Base-by-base conservation (phyloP, 2,888 invertebrate genomes). In the Tethea ocularis region DNA sequence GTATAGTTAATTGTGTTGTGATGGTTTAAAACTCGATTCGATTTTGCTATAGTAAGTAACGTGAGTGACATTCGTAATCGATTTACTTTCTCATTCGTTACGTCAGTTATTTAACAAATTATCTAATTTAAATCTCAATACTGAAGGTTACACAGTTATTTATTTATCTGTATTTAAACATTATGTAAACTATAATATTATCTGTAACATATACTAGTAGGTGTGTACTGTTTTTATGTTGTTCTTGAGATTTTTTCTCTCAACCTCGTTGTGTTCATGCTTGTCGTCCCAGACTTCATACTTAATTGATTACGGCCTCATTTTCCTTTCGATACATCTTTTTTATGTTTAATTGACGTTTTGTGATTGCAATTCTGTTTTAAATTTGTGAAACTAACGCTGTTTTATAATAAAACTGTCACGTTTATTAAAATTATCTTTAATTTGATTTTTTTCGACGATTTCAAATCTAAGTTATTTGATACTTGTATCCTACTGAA, bases 281-380 rank as follows among this genome's bases (percentile, higher is more conserved):
- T 68, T 76, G 75, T 77, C 78, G 64, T 68, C 68, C 57, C 67
- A 53, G 61, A 63, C 66, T 59, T 59, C 59, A 53, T 58, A 56
- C 52, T 70, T 76, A 76, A 74, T 75, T 77, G 75, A 78, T 69
- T 66, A 67, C 69, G 76, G 64, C 84, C 82, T 83, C 65, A 71
- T 73, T 72, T 51, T 23, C 57, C 60, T 57, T 67, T 68, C 62
- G 60, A 59, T 65, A 62, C 61, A 63, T 68, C 62, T 64, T 62
- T 60, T 56, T 52, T 59, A 20, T 15, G 20, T 11, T 33, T 54
- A 11, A 33, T 20, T 54, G 29, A 20, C 33, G 26, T 53, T 53
- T 53, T 53, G 52, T 53, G 24, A 26, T 53, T 53, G 26, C 11
- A 5, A 17, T 24, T n/a, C n/a, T 29, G 26, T 53, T 26, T 20